A percentile compares a stretch with the other conserved stretches of the same genome.
Evolutionary conservation across 2,888 invertebrate genomes (phyloP).

Genomic region (Agrochola lota): DNA sequence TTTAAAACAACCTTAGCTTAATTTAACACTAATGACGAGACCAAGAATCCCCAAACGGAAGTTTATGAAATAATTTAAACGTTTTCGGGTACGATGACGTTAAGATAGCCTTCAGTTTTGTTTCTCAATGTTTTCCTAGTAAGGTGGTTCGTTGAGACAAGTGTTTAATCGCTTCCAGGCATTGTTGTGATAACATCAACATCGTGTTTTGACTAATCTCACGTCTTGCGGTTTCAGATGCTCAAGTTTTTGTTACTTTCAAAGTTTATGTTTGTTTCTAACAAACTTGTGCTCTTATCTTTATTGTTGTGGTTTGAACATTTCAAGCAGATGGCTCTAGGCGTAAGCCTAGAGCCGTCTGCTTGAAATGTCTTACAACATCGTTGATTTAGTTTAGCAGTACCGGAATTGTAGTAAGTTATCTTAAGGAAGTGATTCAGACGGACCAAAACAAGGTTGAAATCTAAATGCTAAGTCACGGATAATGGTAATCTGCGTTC

Average conservation of each 20-base stretch:
- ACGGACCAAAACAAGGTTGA: not conserved
- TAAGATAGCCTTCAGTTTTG: constrained; percentile 45
- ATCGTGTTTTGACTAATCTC: constrained; percentile 60
- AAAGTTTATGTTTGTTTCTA: constrained; percentile 4
- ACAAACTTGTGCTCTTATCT: not conserved
- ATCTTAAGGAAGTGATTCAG: constrained; percentile 16
- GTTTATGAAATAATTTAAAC: constrained; percentile 23
- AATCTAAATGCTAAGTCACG: constrained; percentile 2
- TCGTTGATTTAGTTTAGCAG: not conserved
- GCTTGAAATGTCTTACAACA: constrained; percentile 10
- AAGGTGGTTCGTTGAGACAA: constrained; percentile 47
- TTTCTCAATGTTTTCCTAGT: constrained; percentile 56
- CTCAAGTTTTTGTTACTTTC: constrained; percentile 26
- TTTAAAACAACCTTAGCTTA: not conserved
- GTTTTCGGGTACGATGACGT: constrained; percentile 42
- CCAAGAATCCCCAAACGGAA: constrained; percentile 41
- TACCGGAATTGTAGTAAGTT: not conserved
- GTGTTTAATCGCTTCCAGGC: constrained; percentile 54
- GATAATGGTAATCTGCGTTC: not conserved
- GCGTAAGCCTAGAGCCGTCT: not conserved
- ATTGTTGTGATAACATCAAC: constrained; percentile 62
- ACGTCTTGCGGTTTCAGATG: constrained; percentile 49
- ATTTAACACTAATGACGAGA: not conserved
- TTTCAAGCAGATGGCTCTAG: too few species aligned
- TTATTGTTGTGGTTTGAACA: constrained; percentile 3